Base-by-base conservation (phyloP, 2,888 invertebrate species). In the Noctua fimbriata region DNA sequence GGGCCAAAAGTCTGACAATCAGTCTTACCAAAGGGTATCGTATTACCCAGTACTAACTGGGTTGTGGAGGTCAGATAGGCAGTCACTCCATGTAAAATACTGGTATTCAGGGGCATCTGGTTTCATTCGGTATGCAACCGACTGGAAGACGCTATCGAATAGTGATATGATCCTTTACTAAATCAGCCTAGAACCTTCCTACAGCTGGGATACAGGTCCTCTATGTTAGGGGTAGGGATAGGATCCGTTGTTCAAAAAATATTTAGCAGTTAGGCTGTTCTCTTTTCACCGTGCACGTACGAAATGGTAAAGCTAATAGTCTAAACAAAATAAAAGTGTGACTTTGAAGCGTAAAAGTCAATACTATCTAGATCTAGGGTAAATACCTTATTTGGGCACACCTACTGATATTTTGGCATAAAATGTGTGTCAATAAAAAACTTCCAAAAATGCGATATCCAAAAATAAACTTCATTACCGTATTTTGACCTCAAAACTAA, bases 401-500 rank as follows among this genome's bases (percentile, higher is more conserved):
- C 58, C n/a, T 12, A n/a, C 71, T 14, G 1, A 32, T 47, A 36
- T 41, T 32, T 69, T 24, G n/a, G 10, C 16, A 55, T 65, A 24
- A 24, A 9, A 58, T 49, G 47, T 12, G 32, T 65, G 65, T 58
- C 63, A 55, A 49, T 69, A 63, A 32, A 4, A 44, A 44, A 18
- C 7, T 12, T 28, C 32, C 0, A 0, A 47, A 63, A 74, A 65
- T 16, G 36, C n/a, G 3, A 49, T 41, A 7, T 32, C 28, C 21
- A 49, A 69, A 69, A 41, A 82, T 55, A 69, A 24, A 65, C 12
- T 49, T 0, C 12, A 10, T n/a, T n/a, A 28, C 41, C 32, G 32
- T 55, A 32, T 32, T 14, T 32, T 41, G 81, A 44, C 75, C 58
- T 82, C 36, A 44, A 75, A 28, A 74, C 0, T 0, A 36, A 66